These are phyloP conservation scores for Meloidogyne floridensis DNA, from an alignment of 1,140 invertebrate species.

Conservation along the genomic window DNA sequence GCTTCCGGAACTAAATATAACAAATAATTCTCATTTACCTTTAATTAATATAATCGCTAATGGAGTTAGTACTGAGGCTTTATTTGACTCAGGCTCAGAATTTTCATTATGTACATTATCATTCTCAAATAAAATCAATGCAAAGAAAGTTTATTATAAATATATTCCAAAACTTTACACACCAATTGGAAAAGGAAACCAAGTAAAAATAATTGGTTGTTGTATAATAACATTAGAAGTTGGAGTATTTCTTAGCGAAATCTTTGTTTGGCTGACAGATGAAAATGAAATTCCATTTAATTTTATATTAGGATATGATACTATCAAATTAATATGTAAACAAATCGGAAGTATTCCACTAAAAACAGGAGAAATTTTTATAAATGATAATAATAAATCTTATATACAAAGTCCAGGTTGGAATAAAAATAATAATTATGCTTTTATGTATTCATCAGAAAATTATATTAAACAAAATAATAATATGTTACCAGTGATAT, in stretches of 20 bases:
- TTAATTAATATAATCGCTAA: not conserved
- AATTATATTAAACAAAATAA: not conserved
- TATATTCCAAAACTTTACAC: not conserved
- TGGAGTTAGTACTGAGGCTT: not conserved
- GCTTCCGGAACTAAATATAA: not conserved
- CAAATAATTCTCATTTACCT: not conserved
- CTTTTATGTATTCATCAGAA: not conserved
- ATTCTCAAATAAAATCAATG: not conserved
- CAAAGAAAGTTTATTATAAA: not conserved
- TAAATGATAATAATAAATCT: not conserved
- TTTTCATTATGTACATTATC: not conserved
- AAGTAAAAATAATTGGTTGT: not conserved
- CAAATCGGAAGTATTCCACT: not conserved
- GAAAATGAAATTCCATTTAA: not conserved
- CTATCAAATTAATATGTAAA: not conserved
- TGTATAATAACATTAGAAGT: not conserved
- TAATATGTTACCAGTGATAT: not conserved
- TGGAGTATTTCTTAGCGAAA: not conserved
- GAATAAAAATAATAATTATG: not conserved
- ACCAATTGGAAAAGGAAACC: not conserved
- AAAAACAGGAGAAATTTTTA: not conserved
- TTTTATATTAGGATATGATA: not conserved
- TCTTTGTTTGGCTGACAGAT: not conserved
- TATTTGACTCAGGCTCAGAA: not conserved
- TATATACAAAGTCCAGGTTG: not conserved